These are phyloP conservation scores for Euzetes globulus DNA, from an alignment of 2,888 invertebrate species.

Conservation along the genomic window DNA sequence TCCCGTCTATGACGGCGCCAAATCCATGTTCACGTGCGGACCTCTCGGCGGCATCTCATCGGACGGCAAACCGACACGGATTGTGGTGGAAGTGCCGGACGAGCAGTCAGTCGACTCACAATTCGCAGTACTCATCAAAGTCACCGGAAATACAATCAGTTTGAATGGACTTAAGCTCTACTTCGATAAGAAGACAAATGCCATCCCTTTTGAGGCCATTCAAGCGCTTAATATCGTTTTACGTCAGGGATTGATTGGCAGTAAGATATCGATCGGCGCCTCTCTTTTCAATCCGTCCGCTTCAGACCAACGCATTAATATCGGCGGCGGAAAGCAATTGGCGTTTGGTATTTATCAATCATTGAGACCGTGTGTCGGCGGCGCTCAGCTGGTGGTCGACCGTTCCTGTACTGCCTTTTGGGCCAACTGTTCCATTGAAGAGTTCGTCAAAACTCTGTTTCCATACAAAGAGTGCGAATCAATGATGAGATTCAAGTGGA, in stretches of 20 bases:
- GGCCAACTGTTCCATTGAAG: not conserved
- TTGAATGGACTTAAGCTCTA: not conserved
- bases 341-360: slow-evolving; percentile 28
- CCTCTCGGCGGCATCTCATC: not conserved
- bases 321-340: slow-evolving; percentile 22
- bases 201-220: slow-evolving; percentile 1
- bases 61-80: not conserved
- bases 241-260: not conserved
- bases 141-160: not conserved
- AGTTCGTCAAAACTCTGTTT: slow-evolving; percentile 11
- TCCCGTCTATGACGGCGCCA: slow-evolving; percentile 18
- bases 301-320: not conserved
- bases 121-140: not conserved
- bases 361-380: slow-evolving; percentile 10
- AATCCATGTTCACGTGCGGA: slow-evolving; percentile 10
- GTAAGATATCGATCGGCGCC: not conserved
- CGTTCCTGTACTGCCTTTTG: slow-evolving; percentile 27
- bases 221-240: slow-evolving; percentile 24
- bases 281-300: not conserved
- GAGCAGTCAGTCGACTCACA: not conserved
- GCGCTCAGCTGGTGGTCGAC: slow-evolving; percentile 31
- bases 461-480: slow-evolving; percentile 9
- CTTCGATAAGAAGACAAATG: not conserved
- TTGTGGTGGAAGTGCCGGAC: not conserved
- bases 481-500: slow-evolving; percentile 25